phyloP scores from a whole-genome alignment of 1,140 invertebrate genomes.

The Drosophila lini region DNA sequence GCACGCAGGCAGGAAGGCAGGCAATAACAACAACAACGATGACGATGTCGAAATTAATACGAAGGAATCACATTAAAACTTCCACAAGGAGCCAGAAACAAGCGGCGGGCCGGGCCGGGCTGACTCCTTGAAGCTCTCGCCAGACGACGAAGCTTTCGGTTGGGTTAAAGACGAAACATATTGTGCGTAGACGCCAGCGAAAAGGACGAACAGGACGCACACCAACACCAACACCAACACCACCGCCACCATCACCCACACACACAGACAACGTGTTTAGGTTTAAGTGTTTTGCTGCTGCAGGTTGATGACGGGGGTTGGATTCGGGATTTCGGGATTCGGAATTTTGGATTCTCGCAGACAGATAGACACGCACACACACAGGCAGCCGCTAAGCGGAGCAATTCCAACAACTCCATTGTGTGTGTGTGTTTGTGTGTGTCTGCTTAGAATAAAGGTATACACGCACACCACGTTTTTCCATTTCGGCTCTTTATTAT shows the following conservation, averaged over 20 bases:
- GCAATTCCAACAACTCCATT: constrained; percentile 73
- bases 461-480: constrained; percentile 50
- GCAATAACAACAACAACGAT: constrained; percentile 60
- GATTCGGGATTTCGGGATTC: constrained; percentile 38
- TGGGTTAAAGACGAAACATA: constrained; percentile 83
- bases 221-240: constrained; percentile 36
- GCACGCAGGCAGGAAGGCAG: constrained; percentile 12
- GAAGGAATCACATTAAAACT: constrained; percentile 82
- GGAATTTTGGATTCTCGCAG: constrained; percentile 55
- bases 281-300: constrained; percentile 79
- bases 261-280: constrained; percentile 74
- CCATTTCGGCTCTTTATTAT: constrained; percentile 63
- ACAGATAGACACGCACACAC: constrained; percentile 39
- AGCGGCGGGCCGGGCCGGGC: constrained; percentile 5
- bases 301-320: constrained; percentile 60
- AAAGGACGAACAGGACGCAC: constrained; percentile 61
- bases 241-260: constrained; percentile 12
- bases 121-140: constrained; percentile 44
- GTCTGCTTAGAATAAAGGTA: constrained; percentile 58
- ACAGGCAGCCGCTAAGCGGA: constrained; percentile 61
- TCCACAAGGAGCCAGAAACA: constrained; percentile 51
- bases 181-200: constrained; percentile 77
- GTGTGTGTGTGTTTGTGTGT: constrained; percentile 33
- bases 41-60: constrained; percentile 82
- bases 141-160: constrained; percentile 60